phyloP scores from a whole-genome alignment of 2,797 vertebrate genomes.

The Rhinoraja longicauda region DNA sequence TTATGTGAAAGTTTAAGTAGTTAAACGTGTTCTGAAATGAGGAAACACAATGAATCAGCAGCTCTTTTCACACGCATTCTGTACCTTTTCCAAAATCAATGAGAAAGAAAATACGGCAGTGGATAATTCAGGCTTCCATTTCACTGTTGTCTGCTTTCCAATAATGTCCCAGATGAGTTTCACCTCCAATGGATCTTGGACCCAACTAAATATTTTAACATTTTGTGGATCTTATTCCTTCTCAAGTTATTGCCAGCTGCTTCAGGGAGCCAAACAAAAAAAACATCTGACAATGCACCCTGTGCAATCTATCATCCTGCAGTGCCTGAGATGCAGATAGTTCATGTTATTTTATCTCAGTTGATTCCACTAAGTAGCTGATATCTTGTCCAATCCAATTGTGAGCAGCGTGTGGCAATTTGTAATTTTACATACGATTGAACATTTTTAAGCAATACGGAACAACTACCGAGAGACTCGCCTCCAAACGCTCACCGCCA shows the following conservation, averaged over 20 bases:
- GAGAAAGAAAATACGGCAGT: background rate
- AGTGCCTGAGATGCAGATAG: background rate
- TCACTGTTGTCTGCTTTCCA: background rate
- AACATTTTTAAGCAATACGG: background rate
- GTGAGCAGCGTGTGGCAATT: background rate
- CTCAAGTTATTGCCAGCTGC: background rate
- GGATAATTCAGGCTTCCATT: too few relatives aligned
- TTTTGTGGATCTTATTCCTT: background rate
- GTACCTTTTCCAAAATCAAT: background rate
- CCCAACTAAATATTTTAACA: background rate
- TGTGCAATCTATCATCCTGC: background rate
- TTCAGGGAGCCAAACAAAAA: background rate
- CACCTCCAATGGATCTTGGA: background rate
- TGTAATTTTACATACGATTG: background rate
- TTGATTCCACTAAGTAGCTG: background rate
- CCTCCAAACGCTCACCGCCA: background rate
- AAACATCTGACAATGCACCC: background rate
- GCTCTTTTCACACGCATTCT: background rate
- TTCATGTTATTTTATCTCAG: background rate
- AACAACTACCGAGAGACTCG: background rate
- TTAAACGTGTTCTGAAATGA: background rate
- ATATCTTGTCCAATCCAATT: background rate
- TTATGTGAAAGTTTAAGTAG: background rate
- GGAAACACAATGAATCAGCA: background rate
- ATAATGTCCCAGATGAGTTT: background rate